Base-by-base conservation (phyloP, 2,888 invertebrate genomes). In the Chrysodeixis includens region DNA sequence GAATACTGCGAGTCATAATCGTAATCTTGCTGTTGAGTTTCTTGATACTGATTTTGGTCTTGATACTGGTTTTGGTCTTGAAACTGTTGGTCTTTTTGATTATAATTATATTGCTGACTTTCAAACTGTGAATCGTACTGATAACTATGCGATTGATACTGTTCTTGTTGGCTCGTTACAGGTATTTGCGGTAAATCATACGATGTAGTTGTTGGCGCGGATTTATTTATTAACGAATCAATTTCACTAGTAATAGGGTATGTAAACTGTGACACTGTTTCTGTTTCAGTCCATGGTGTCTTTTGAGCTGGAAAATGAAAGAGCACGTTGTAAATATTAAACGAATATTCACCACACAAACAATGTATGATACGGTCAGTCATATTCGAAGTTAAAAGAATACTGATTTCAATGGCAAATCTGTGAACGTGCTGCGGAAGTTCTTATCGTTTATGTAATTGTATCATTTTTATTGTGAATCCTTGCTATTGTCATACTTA, bases 291-390 rank as follows among this genome's bases (percentile, higher is more conserved):
- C 94, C 93, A 94, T 73, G 93, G 82, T 60, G 93, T 81, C 86
- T 93, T 94, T 88, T 94, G 94, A 88, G 93, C 95, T 95, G 94
- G 70, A 94, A 95, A 73, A 78, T 89, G 87, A 81, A 87, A 90
- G 60, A 90, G 83, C 72, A 82, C 79, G 82, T 86, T 88, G 70
- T 90, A 89, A 79, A 90, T 70, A 75, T 84, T 86, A 69, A 81
- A 82, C 8, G 86, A 79, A 9, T 87, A 75, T 32, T 86, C 79
- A 30, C 90, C 86, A 80, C 90, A 93, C 55, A 91, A 74, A 71
- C 66, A 76, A 63, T 87, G 63, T 62, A 90, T 85, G 40, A 89
- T 70, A 56, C 84, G 84, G 71, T 86, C 87, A 79, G 88, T 84
- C 92, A 92, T 93, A 79, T 80, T 74, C 65, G 74, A 57, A 68